Evolutionary conservation across 2,888 invertebrate species (phyloP).

Genomic region (Coronaproctus castanopsis): DNA sequence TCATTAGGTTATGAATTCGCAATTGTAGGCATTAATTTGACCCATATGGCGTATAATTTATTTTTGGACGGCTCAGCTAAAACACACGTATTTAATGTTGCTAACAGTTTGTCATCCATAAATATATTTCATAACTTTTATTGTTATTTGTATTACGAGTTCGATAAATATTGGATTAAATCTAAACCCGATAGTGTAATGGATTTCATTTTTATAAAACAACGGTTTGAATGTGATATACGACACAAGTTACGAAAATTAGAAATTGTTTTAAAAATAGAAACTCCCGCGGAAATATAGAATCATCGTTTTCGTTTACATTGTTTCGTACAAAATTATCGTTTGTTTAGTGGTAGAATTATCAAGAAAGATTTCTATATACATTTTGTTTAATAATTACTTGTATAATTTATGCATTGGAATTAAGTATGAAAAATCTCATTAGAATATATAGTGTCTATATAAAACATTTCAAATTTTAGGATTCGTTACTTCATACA

Average conservation of each 20-base stretch:
- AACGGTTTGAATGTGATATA: slow-evolving; percentile 60
- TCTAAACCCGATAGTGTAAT: slow-evolving; percentile 83
- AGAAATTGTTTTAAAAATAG: slow-evolving; percentile 53
- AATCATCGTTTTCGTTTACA: not conserved
- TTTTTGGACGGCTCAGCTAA: slow-evolving; percentile 63
- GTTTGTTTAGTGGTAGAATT: too few species aligned
- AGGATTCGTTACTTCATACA: too few species aligned
- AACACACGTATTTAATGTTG: slow-evolving; percentile 74
- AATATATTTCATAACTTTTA: slow-evolving; percentile 80
- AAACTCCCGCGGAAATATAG: slow-evolving; percentile 42
- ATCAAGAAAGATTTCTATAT: too few species aligned
- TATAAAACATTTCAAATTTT: too few species aligned
- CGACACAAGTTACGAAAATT: slow-evolving; percentile 44
- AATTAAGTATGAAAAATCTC: too few species aligned
- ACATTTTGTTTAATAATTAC: too few species aligned
- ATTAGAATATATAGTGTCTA: too few species aligned
- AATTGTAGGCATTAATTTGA: slow-evolving; percentile 87
- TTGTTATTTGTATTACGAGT: slow-evolving; percentile 80
- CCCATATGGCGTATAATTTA: slow-evolving; percentile 68
- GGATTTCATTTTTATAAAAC: slow-evolving; percentile 78
- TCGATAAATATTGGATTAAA: slow-evolving; percentile 84
- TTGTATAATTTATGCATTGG: too few species aligned
- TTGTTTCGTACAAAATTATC: too few species aligned
- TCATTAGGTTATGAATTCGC: slow-evolving; percentile 71
- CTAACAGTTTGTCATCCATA: slow-evolving; percentile 41